Conservation (phyloP, 2,113 vertebrate species). For the Myocastor coypus region DNA sequence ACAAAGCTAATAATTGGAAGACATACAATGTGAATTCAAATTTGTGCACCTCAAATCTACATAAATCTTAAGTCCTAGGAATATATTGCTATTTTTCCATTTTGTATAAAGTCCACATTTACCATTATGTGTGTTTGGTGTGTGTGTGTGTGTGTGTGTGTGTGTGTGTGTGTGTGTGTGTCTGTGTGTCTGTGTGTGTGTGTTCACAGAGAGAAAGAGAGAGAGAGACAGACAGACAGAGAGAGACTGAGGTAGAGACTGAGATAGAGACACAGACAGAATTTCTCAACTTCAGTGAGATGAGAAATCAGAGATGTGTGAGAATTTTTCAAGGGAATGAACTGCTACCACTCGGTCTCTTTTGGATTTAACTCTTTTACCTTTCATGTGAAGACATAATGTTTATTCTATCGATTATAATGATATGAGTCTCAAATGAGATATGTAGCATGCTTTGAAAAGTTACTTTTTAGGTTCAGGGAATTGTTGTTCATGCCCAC, state of each 20-base stretch:
- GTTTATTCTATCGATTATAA: neutral
- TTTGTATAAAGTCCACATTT: neutral
- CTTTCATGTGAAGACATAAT: neutral
- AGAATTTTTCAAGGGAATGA: neutral
- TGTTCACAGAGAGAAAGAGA: too few species aligned
- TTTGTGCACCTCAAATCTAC: neutral
- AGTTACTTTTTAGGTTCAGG: neutral
- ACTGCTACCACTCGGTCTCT: neutral
- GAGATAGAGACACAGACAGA: too few species aligned
- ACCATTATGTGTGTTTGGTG: neutral
- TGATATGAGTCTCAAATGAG: neutral
- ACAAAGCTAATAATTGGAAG: neutral
- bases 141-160: neutral
- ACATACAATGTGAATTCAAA: neutral
- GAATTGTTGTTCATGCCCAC: neutral
- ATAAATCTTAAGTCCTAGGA: neutral
- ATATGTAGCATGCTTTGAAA: neutral
- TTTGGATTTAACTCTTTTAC: neutral
- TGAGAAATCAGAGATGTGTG: neutral
- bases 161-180: neutral
- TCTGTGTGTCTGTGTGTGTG: neutral
- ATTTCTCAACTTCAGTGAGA: neutral
- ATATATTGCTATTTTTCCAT: neutral
- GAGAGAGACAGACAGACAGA: too few species aligned
- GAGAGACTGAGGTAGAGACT: too few species aligned